Conservation (phyloP, 2,113 vertebrate genomes). For the Hystrix cristata region DNA sequence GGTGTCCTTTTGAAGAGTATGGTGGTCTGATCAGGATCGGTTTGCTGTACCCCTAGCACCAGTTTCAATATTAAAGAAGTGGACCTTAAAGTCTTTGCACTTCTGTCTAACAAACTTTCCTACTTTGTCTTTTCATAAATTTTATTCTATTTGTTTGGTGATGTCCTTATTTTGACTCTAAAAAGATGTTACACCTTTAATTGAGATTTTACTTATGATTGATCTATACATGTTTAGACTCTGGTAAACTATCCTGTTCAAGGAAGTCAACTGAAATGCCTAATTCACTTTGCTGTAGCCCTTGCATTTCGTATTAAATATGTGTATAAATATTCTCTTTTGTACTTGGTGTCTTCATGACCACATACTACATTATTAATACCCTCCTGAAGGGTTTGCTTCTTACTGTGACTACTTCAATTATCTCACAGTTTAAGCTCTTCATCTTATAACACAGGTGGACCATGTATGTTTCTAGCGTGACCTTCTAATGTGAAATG, state of each 20-base stretch:
- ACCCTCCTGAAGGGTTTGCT: constrained; percentile 49
- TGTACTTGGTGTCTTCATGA: constrained; percentile 31
- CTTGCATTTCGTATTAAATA: constrained; percentile 57
- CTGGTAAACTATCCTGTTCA: constrained; percentile 24
- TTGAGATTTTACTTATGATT: constrained; percentile 25
- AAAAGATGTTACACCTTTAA: not conserved
- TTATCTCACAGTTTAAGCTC: constrained; percentile 55
- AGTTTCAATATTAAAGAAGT: constrained; percentile 26
- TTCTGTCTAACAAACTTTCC: constrained; percentile 32
- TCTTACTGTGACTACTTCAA: constrained; percentile 69
- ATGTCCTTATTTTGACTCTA: constrained; percentile 26
- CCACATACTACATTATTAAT: constrained; percentile 69
- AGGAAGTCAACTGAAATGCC: constrained; percentile 26
- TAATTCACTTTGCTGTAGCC: constrained; percentile 29
- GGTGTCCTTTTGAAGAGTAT: not conserved
- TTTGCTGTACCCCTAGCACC: not conserved
- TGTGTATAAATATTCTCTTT: constrained; percentile 57
- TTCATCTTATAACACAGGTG: constrained; percentile 52
- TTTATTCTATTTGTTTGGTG: constrained; percentile 48
- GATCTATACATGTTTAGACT: not conserved
- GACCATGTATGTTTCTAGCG: constrained; percentile 27
- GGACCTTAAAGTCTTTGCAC: not conserved
- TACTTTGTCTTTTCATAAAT: not conserved
- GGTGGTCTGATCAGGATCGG: not conserved
- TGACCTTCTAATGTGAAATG: not conserved